Evolutionary conservation across 1,140 invertebrate genomes (phyloP), one percentile per base, ranked within the genome.

Genomic region (Procambarus virginalis): DNA sequence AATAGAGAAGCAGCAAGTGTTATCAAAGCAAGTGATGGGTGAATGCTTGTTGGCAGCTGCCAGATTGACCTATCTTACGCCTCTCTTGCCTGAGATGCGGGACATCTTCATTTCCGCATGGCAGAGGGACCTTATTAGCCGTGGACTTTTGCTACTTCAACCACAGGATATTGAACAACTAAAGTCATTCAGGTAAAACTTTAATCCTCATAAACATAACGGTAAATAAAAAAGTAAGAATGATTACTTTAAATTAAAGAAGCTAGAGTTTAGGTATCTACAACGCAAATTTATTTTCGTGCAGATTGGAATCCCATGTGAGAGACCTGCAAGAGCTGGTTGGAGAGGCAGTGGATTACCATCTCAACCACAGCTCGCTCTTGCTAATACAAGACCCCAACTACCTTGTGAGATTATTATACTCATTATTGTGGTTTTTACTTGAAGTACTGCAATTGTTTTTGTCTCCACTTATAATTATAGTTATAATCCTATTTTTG

Each of bases 1-100:
- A 48, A 75, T 89, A 49, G 51, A 89, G 22, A 17, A 80, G n/a
- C 73, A 85, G 58, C 14, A 73, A 34, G 34, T 48, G 17, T 22
- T 89, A 3, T 58, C 81, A 20, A 48, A 77, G 58, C 34, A 80
- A 64, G 34, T 91, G 55, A 64, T 81, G 8, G 91, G 86, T 2
- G 48, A 91, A 48, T 88, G 81, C 34, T 81, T 91, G 55, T 77
- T 89, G 73, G 45, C 87, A 55, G 91, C 85, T 46, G 68, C 91
- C 2, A 22, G 75, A 20, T 51, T 83, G 8, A 89, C 82, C 34
- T 91, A 91, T 75, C 82, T 88, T 34, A 55, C 86, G 17, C 46
- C 75, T 34, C 86, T 88, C 3, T 22, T 70, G 3, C 91, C 91
- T 3, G 60, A 20, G 10, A 2, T 22, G 14, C 70, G 86, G 1